Percentiles rank a stretch among this genome's conserved stretches.
Conservation (phyloP, 1,140 invertebrate genomes). For the Zaprionus vittiger region DNA sequence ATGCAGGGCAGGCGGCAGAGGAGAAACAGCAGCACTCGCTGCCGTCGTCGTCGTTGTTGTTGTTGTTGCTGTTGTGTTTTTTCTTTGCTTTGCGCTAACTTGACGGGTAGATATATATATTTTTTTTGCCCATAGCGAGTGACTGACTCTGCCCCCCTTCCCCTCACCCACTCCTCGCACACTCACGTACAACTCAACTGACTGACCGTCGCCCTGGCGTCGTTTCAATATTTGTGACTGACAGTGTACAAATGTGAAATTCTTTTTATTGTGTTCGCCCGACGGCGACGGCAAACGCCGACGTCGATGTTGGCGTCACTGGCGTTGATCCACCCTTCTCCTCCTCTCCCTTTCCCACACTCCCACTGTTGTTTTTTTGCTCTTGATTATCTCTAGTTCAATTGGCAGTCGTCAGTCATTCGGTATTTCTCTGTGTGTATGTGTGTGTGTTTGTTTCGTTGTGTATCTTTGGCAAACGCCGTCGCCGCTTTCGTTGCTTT, state of each 20-base stretch:
- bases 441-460: constrained; percentile 51
- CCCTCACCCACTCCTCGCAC: constrained; percentile 6
- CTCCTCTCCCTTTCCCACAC: not conserved
- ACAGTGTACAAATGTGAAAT: constrained; percentile 79
- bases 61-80: constrained; percentile 42
- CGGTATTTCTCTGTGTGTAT: constrained; percentile 27
- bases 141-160: constrained; percentile 27
- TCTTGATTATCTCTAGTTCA: constrained; percentile 81
- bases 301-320: constrained; percentile 59
- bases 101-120: constrained; percentile 45
- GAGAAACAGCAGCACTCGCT: constrained; percentile 25
- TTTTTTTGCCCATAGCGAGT: constrained; percentile 52
- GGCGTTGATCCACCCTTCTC: constrained; percentile 12
- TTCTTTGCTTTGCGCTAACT: constrained; percentile 52
- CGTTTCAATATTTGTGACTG: constrained; percentile 78
- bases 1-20: not conserved
- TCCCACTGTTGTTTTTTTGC: constrained; percentile 46
- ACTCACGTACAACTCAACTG: constrained; percentile 3
- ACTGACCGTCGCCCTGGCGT: constrained; percentile 13
- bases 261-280: constrained; percentile 70
- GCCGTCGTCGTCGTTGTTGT: constrained; percentile 7
- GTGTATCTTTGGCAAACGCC: constrained; percentile 51
- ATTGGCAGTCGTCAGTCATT: constrained; percentile 64
- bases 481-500: constrained; percentile 24
- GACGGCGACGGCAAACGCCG: not conserved